A percentile compares a stretch with the other conserved stretches of the same genome.
Conservation (phyloP, 2,113 vertebrate species). For the Mus pahari region DNA sequence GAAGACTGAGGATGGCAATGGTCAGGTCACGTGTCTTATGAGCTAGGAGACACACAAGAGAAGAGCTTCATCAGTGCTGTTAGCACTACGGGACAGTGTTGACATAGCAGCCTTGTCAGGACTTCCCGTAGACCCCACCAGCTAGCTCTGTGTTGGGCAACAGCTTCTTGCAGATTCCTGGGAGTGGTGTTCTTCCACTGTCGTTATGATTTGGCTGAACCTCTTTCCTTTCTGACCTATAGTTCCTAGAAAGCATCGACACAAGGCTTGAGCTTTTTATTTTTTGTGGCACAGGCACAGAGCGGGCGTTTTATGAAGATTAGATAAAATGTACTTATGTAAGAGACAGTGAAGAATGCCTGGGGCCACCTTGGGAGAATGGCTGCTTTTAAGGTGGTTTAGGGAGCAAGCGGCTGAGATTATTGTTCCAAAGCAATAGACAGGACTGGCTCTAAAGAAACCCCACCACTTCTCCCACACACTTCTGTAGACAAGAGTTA, state of each 20-base stretch:
- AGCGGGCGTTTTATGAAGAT: background rate
- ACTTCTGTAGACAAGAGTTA: background rate
- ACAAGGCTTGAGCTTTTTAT: background rate
- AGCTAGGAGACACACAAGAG: accelerated
- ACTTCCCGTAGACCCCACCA: background rate
- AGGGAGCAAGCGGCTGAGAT: background rate
- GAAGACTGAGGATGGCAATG: background rate
- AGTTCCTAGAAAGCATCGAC: background rate
- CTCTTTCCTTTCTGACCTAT: background rate
- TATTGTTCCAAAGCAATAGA: background rate
- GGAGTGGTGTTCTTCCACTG: accelerated
- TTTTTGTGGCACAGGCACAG: background rate
- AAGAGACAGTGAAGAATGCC: background rate
- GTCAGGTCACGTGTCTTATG: background rate
- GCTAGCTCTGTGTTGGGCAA: too few species aligned
- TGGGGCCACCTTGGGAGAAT: background rate
- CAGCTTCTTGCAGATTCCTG: accelerated
- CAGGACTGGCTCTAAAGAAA: background rate
- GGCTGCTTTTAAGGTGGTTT: background rate
- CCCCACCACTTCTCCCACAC: background rate
- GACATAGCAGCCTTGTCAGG: background rate
- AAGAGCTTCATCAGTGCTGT: background rate
- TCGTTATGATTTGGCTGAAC: background rate
- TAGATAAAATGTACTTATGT: background rate
- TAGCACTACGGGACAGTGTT: background rate